Percentiles rank a stretch among this genome's conserved stretches.
Evolutionary conservation across 2,888 invertebrate species (phyloP).

Genomic region (Catocala fraxini): DNA sequence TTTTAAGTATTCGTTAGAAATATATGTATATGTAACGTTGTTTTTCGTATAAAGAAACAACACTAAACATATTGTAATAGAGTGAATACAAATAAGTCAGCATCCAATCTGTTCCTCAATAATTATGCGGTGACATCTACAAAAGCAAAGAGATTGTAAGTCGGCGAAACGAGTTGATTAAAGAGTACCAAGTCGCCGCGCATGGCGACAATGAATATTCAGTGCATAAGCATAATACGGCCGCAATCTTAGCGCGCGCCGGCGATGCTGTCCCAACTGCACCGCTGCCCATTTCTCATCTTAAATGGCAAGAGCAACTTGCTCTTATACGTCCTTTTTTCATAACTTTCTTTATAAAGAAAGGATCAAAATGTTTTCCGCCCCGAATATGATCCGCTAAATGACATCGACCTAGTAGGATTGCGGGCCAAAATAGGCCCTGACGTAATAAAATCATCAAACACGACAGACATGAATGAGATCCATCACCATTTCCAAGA

Average conservation of each 20-base stretch:
- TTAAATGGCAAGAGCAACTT: conserved; percentile 76
- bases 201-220: conserved; percentile 78
- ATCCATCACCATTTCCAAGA: conserved; percentile 50
- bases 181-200: conserved; percentile 69
- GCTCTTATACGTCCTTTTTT: conserved; percentile 51
- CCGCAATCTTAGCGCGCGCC: conserved; percentile 73
- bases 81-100: background rate
- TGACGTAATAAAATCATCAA: conserved; percentile 49
- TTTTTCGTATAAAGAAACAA: background rate
- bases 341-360: conserved; percentile 20
- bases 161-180: conserved; percentile 74
- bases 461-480: conserved; percentile 41
- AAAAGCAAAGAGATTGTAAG: conserved; percentile 29
- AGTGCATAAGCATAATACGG: conserved; percentile 79
- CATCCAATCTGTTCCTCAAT: conserved; percentile 10
- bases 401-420: conserved; percentile 40
- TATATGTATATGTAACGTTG: too few species aligned
- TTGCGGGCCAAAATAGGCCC: conserved; percentile 28
- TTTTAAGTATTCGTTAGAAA: too few species aligned
- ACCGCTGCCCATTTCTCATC: conserved; percentile 82
- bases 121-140: conserved; percentile 13
- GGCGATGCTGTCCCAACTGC: conserved; percentile 71
- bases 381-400: conserved; percentile 34
- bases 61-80: background rate
- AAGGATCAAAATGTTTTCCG: conserved; percentile 19